A percentile compares a stretch with the other conserved stretches of the same genome.
phyloP scores from a whole-genome alignment of 2,888 invertebrate species.

The Pristionchus exspectatus region DNA sequence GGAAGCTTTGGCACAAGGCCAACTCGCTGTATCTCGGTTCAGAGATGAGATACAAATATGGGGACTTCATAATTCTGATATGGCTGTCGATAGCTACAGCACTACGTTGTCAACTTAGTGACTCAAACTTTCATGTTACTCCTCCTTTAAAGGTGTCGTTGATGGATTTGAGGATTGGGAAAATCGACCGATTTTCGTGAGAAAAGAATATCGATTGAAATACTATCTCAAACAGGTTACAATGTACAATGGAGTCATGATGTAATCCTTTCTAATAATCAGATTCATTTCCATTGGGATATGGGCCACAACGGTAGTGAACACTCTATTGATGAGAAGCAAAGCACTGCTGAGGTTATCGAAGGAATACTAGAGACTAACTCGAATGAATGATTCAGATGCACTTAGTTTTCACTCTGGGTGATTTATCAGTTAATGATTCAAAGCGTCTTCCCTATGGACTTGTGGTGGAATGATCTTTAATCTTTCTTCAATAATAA shows the following conservation, averaged over 20 bases:
- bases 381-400: neutral
- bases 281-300: conserved; percentile 16
- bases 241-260: neutral
- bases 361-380: neutral
- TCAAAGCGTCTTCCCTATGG: neutral
- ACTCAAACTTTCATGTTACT: too few species aligned
- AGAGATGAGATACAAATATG: too few species aligned
- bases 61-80: too few species aligned
- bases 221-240: neutral
- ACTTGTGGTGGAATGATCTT: neutral
- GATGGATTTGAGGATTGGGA: neutral
- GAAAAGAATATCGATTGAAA: neutral
- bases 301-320: neutral
- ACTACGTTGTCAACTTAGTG: too few species aligned
- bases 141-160: neutral
- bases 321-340: neutral
- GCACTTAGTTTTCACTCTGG: neutral
- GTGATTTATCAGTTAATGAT: neutral
- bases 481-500: neutral
- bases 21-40: too few species aligned
- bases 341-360: neutral
- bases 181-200: neutral
- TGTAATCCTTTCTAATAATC: neutral
- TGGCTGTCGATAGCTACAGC: too few species aligned
- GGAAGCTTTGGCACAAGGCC: too few species aligned